Base-by-base conservation (phyloP, 2,113 vertebrate species). In the Rhadina sibilatrix region DNA sequence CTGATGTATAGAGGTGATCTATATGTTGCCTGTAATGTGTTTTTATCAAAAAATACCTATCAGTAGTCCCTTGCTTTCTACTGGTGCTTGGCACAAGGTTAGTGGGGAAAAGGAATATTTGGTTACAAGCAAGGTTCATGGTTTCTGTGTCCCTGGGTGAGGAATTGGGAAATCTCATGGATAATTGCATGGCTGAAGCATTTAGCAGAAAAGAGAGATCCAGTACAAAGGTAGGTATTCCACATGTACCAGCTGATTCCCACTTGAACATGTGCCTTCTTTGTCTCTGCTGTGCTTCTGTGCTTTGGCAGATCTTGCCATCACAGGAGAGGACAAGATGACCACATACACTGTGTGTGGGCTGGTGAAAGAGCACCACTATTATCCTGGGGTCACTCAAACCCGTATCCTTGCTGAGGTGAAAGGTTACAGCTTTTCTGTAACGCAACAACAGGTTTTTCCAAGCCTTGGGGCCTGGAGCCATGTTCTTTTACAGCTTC, bases 401-500 rank as follows among this genome's bases (percentile, higher is more conserved):
- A 86, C 83, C 66, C 2, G 0, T 78, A 89, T 75, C 83, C 91
- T 93, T 86, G 61, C 30, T 13, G 38, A 92, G 72, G 89, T 78
- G 52, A 94, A 81, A 25, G 61, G 53, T 72, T 44, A 82, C 3
- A 3, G 47, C 81, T n/a, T 71, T 94, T 69, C 57, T 71, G 8
- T 72, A 94, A 71, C 0, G 3, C 60, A 83, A 53, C 42, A 44
- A 35, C 52, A 75, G 40, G 52, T 84, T 81, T 97, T 97, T 96
- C 95, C 94, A 81, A 81, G 96, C 95, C 96, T 90, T 95, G 75
- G 90, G 90, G 71, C 79, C 64, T 7, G 5, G 56, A 78, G 78
- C 64, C n/a, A 13, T 53, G 59, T 57, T 86, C 38, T 90, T 93
- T 72, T 88, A 80, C 63, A 59, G 59, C n/a, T 92, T 63, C n/a